These are phyloP conservation scores for Drusus annulatus DNA, from an alignment of 1,140 invertebrate genomes.

Conservation along the genomic window DNA sequence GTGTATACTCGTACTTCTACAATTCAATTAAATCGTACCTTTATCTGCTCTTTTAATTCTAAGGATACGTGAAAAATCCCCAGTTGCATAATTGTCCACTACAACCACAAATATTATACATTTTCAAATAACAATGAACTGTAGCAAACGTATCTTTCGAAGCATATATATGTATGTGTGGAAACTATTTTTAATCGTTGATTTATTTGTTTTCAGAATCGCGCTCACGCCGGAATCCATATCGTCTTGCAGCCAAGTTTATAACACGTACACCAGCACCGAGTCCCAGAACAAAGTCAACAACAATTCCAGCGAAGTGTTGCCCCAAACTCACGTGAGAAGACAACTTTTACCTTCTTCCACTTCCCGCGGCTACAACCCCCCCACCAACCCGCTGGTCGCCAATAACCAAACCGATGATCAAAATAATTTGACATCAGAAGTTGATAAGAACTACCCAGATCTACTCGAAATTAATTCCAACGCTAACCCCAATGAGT, in stretches of 20 bases:
- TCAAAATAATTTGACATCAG: constrained; percentile 72
- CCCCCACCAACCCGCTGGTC: not conserved
- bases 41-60: too few relatives aligned
- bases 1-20: too few relatives aligned
- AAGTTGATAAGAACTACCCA: constrained; percentile 77
- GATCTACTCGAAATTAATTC: constrained; percentile 79
- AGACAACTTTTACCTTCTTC: constrained; percentile 60
- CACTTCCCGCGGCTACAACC: constrained; percentile 58
- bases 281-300: constrained; percentile 69
- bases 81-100: too few relatives aligned
- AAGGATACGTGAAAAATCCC: too few relatives aligned
- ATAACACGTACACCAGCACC: constrained; percentile 64
- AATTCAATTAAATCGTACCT: too few relatives aligned
- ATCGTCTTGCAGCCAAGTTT: constrained; percentile 64
- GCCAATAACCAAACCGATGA: constrained; percentile 62
- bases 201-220: constrained; percentile 63
- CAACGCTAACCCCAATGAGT: constrained; percentile 62
- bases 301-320: constrained; percentile 61
- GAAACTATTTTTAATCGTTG: too few relatives aligned
- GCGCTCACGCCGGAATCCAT: constrained; percentile 65
- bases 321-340: constrained; percentile 57
- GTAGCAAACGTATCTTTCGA: too few relatives aligned
- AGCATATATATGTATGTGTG: too few relatives aligned
- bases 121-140: too few relatives aligned
- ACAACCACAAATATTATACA: too few relatives aligned